phyloP scores from a whole-genome alignment of 2,113 vertebrate genomes.

The Amphilophus citrinellus region DNA sequence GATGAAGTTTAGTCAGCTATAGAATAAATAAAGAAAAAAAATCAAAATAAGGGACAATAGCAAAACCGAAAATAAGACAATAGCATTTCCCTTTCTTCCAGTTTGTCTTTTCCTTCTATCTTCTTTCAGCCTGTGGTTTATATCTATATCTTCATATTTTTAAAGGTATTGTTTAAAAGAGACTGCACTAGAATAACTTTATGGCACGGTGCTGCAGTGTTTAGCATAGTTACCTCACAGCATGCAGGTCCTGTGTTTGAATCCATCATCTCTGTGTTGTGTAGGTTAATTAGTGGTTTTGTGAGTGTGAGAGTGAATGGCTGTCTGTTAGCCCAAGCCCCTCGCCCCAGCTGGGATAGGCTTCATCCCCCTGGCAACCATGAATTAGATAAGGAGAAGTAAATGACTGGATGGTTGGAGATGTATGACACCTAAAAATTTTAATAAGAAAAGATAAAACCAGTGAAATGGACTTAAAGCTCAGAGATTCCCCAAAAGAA shows the following conservation, averaged over 20 bases:
- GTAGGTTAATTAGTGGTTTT: background rate
- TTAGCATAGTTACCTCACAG: background rate
- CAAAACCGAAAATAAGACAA: background rate
- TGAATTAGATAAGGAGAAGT: too few species aligned
- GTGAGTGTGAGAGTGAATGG: background rate
- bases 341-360: background rate
- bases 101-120: too few species aligned
- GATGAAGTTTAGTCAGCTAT: background rate
- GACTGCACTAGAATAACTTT: background rate
- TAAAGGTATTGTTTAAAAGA: background rate
- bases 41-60: background rate
- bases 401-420: background rate
- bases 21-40: background rate
- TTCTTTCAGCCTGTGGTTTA: background rate
- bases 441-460: background rate
- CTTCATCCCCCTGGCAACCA: background rate
- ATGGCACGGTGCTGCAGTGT: background rate
- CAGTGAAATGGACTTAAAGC: background rate
- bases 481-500: too few species aligned
- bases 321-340: background rate
- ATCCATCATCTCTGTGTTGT: background rate
- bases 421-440: background rate
- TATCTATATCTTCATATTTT: background rate
- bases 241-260: accelerated
- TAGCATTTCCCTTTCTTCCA: background rate